phyloP scores from a whole-genome alignment of 1,140 invertebrate species.

The Zophobas morio region DNA sequence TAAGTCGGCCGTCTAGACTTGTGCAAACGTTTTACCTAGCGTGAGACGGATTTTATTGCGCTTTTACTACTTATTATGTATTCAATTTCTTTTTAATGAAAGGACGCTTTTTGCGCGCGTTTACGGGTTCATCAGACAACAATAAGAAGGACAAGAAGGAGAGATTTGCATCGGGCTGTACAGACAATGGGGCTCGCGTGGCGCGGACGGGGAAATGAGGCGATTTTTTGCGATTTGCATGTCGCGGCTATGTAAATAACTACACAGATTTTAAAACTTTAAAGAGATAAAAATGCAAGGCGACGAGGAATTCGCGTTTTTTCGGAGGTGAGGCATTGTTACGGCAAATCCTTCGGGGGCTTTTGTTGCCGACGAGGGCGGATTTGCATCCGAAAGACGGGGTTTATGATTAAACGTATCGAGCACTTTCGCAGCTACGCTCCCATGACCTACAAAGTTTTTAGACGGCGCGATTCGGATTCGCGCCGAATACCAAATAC shows the following conservation, averaged over 20 bases:
- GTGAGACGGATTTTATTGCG: conserved; percentile 42
- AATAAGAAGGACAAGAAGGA: conserved; percentile 13
- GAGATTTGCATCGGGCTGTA: conserved; percentile 27
- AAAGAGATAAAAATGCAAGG: too few relatives aligned
- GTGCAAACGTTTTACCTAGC: conserved; percentile 36
- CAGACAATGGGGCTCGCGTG: conserved; percentile 15
- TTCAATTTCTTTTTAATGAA: conserved; percentile 43
- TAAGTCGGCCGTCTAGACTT: conserved; percentile 21
- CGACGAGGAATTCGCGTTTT: too few relatives aligned
- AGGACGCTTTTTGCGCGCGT: conserved; percentile 17
- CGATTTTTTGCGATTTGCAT: not conserved
- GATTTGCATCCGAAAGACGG: too few relatives aligned
- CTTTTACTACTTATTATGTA: conserved; percentile 41
- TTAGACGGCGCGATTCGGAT: too few relatives aligned
- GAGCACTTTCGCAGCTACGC: too few relatives aligned
- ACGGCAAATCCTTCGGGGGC: too few relatives aligned
- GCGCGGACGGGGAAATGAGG: not conserved
- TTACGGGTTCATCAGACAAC: conserved; percentile 36
- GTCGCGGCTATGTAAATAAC: not conserved
- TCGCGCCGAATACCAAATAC: too few relatives aligned
- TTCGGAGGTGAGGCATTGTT: too few relatives aligned
- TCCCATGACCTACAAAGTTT: too few relatives aligned
- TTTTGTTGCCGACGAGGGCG: too few relatives aligned
- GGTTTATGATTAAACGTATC: too few relatives aligned
- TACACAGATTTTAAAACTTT: too few relatives aligned